phyloP scores from a whole-genome alignment of 2,888 invertebrate genomes.

The Isoperla grammatica region DNA sequence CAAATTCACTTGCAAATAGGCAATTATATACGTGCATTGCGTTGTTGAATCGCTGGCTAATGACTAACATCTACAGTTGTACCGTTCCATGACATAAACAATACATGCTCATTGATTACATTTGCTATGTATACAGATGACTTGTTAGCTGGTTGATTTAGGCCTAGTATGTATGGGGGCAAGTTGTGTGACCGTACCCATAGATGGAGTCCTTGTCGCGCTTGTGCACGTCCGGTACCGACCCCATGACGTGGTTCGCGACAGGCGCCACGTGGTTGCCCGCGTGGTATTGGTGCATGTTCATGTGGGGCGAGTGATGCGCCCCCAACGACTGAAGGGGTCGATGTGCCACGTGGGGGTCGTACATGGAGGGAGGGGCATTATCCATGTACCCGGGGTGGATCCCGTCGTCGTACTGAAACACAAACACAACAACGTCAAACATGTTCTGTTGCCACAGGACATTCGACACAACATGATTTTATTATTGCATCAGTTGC shows the following conservation, averaged over 20 bases:
- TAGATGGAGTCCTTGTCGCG: conserved; percentile 98
- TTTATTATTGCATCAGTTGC: too few relatives aligned
- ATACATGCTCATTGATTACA: too few relatives aligned
- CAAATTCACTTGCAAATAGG: too few relatives aligned
- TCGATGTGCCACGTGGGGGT: conserved; percentile 60
- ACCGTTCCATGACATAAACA: too few relatives aligned
- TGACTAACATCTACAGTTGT: too few relatives aligned
- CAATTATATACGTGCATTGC: too few relatives aligned
- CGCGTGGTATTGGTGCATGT: conserved; percentile 43
- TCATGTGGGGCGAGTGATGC: conserved; percentile 77
- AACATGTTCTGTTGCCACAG: too few relatives aligned
- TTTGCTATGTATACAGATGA: too few relatives aligned
- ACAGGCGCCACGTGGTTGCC: conserved; percentile 63
- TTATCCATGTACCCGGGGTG: conserved; percentile 78
- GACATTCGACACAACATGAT: too few relatives aligned
- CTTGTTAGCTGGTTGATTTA: too few relatives aligned
- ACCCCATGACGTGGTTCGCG: conserved; percentile 78
- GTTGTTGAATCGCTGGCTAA: too few relatives aligned
- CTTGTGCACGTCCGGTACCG: conserved; percentile 87
- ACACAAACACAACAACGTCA: conserved; percentile 34
- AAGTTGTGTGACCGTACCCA: conserved; percentile 66
- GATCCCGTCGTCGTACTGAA: conserved; percentile 94
- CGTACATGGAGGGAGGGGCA: conserved; percentile 58
- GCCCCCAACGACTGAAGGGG: conserved; percentile 45
- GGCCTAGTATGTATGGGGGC: too few relatives aligned